phyloP scores from a whole-genome alignment of 2,888 invertebrate genomes.

The Dione vanillae region DNA sequence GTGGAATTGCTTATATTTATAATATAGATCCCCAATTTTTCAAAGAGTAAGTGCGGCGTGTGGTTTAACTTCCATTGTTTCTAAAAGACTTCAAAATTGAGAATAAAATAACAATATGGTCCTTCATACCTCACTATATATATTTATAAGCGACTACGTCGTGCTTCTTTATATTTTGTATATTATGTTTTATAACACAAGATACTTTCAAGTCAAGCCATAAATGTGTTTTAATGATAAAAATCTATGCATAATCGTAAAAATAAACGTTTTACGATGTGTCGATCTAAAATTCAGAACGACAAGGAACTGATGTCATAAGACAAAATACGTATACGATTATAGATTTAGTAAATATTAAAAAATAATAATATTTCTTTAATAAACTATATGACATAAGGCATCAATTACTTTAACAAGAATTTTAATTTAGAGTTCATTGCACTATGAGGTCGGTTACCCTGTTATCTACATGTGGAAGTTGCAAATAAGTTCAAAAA shows the following conservation, averaged over 20 bases:
- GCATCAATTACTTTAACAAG: background rate
- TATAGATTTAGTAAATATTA: background rate
- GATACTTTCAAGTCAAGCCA: background rate
- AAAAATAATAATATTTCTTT: background rate
- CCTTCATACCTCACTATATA: background rate
- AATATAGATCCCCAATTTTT: background rate
- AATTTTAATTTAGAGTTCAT: constrained; percentile 26
- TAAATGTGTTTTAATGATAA: background rate
- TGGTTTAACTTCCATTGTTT: background rate
- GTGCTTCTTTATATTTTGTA: too few species aligned
- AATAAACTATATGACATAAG: background rate
- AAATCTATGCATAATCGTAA: background rate
- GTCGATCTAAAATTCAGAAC: background rate
- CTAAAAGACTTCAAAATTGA: background rate
- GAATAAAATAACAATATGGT: background rate
- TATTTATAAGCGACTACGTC: background rate
- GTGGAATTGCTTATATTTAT: background rate
- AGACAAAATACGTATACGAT: background rate
- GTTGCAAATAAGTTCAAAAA: background rate
- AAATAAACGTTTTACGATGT: constrained; percentile 1
- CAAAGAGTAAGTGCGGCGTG: background rate
- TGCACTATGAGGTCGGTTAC: constrained; percentile 28
- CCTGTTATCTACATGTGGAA: constrained; percentile 40
- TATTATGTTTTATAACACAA: too few species aligned
- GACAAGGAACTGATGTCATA: background rate